These are phyloP conservation scores for Lasioglossum baleicum DNA, from an alignment of 1,140 invertebrate species.

Conservation along the genomic window DNA sequence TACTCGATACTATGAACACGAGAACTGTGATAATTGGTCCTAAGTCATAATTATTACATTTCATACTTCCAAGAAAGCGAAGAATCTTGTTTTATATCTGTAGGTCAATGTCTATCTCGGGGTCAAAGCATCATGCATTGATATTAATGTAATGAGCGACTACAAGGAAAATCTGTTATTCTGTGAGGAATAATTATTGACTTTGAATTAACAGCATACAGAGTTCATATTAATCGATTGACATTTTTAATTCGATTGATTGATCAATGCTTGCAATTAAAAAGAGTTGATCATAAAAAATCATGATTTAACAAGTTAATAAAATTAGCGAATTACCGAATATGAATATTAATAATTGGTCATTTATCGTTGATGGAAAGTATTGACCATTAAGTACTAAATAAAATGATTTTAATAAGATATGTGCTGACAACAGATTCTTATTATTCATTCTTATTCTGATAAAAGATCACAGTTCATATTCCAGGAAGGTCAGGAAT, in stretches of 20 bases:
- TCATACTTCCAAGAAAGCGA: constrained; percentile 52
- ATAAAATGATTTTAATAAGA: constrained; percentile 35
- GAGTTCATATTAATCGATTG: neutral
- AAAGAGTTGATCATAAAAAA: too few species aligned
- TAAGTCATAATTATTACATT: constrained; percentile 23
- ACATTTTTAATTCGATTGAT: too few species aligned
- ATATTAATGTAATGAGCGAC: constrained; percentile 34
- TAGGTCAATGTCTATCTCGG: constrained; percentile 65
- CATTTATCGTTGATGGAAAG: neutral
- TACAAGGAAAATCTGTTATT: constrained; percentile 44
- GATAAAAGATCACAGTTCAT: constrained; percentile 66
- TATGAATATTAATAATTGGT: too few species aligned
- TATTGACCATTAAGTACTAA: constrained; percentile 45
- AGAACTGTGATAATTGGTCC: constrained; percentile 6
- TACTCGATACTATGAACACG: neutral
- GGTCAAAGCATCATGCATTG: constrained; percentile 62
- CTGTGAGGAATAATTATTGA: constrained; percentile 17
- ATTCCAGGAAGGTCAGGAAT: constrained; percentile 67
- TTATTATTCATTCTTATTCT: constrained; percentile 50
- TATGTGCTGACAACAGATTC: constrained; percentile 48
- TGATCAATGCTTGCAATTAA: too few species aligned
- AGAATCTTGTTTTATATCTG: constrained; percentile 53
- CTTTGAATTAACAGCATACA: neutral
- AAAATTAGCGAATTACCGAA: too few species aligned
- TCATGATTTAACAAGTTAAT: too few species aligned